phyloP scores from a whole-genome alignment of 2,797 vertebrate genomes.

The Anguilla obscura region DNA sequence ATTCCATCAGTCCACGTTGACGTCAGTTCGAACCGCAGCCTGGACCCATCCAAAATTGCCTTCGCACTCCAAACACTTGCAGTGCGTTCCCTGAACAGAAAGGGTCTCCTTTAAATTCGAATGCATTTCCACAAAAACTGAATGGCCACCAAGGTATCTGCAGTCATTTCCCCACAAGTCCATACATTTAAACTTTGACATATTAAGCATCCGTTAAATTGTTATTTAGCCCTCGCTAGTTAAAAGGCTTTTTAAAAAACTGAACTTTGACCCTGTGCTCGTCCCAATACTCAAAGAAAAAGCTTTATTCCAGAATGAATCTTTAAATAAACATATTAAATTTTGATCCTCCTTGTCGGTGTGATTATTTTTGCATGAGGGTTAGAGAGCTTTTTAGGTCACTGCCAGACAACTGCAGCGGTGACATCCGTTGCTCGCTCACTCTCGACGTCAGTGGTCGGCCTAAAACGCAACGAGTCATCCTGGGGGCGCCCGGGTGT shows the following conservation, averaged over 20 bases:
- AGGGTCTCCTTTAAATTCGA: neutral
- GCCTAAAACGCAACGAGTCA: constrained; percentile 41
- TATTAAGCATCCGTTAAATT: neutral
- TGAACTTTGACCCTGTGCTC: constrained; percentile 26
- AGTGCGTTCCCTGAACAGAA: neutral
- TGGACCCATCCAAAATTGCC: neutral
- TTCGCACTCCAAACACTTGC: neutral
- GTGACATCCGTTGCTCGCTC: constrained; percentile 33
- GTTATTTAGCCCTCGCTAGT: neutral
- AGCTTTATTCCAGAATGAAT: constrained; percentile 59
- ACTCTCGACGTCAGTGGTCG: constrained; percentile 3
- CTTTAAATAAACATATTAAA: constrained; percentile 65
- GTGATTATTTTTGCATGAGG: constrained; percentile 69
- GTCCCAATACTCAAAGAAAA: constrained; percentile 29
- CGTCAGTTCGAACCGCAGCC: neutral
- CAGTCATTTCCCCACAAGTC: neutral
- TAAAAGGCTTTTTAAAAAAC: constrained; percentile 31
- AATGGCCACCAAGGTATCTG: neutral
- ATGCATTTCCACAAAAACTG: neutral
- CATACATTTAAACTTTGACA: neutral
- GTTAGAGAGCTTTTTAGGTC: constrained; percentile 55
- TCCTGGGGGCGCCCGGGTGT: constrained; percentile 31
- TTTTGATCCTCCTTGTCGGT: constrained; percentile 57
- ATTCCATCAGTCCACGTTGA: constrained; percentile 17
- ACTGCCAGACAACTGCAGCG: constrained; percentile 48